phyloP scores from a whole-genome alignment of 2,888 invertebrate genomes.

The Crepidodera aurea region DNA sequence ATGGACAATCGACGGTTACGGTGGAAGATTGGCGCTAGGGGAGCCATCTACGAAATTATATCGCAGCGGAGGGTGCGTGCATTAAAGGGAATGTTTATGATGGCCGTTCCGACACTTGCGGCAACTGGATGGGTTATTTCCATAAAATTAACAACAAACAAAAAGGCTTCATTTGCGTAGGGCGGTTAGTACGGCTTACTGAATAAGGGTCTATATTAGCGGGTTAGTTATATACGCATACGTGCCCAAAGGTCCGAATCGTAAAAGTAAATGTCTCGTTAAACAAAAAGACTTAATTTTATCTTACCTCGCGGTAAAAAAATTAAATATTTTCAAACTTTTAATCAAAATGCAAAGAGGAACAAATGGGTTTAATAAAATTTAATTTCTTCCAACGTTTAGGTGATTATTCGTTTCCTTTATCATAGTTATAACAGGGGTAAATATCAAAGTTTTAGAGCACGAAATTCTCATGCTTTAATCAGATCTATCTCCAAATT shows the following conservation, averaged over 20 bases:
- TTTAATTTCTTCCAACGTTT: too few species aligned
- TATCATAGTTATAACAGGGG: too few species aligned
- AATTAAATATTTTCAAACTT: too few species aligned
- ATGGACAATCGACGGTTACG: conserved; percentile 60
- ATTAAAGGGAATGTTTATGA: conserved; percentile 57
- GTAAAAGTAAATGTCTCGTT: background rate
- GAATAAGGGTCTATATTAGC: conserved; percentile 14
- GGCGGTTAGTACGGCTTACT: conserved; percentile 25
- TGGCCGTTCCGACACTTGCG: conserved; percentile 58
- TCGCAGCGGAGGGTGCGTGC: conserved; percentile 52
- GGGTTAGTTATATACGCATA: conserved; percentile 14
- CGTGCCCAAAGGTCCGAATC: background rate
- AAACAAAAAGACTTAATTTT: background rate
- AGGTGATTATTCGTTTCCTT: too few species aligned
- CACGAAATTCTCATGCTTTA: too few species aligned
- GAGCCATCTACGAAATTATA: conserved; percentile 58
- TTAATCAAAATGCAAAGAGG: too few species aligned
- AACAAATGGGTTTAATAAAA: too few species aligned
- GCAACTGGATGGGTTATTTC: conserved; percentile 57
- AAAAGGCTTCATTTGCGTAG: conserved; percentile 49
- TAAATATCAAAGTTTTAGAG: too few species aligned
- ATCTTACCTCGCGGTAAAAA: too few species aligned
- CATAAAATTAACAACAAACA: conserved; percentile 59
- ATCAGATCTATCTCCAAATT: too few species aligned
- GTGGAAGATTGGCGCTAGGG: conserved; percentile 54